Conservation (phyloP, 2,888 invertebrate genomes). For the Apotomis betuletana region DNA sequence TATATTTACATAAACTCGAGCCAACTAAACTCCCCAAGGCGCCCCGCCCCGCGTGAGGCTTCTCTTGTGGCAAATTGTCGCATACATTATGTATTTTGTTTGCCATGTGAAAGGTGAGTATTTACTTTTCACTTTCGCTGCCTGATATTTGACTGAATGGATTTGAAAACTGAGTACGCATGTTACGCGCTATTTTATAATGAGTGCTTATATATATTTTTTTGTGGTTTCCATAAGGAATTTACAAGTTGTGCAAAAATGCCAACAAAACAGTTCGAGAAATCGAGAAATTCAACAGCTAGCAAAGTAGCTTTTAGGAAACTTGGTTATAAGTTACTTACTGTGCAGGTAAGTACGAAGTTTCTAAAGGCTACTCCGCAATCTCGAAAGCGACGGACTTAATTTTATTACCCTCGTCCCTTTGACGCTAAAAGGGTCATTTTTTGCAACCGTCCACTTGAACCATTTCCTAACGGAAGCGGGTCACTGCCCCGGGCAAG, state of each 20-base stretch:
- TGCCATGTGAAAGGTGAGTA: slow-evolving; percentile 16
- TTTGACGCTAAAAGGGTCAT: slow-evolving; percentile 22
- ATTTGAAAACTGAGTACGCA: not conserved
- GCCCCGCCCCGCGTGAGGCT: slow-evolving; percentile 15
- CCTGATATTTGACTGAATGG: not conserved
- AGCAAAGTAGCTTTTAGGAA: not conserved
- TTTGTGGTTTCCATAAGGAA: no score
- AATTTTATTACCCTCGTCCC: slow-evolving; percentile 30
- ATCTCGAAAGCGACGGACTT: slow-evolving; percentile 9
- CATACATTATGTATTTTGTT: slow-evolving; percentile 41
- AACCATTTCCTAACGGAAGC: slow-evolving; percentile 49
- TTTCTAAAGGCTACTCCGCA: slow-evolving; percentile 14
- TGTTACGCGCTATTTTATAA: no score
- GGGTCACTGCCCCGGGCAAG: slow-evolving; percentile 46
- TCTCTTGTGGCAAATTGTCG: slow-evolving; percentile 32
- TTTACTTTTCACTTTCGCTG: slow-evolving; percentile 29
- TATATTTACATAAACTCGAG: slow-evolving; percentile 32
- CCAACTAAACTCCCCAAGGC: slow-evolving; percentile 24
- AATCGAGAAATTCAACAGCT: not conserved
- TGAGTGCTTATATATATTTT: no score
- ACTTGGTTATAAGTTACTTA: no score
- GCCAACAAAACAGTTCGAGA: not conserved
- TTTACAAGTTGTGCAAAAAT: no score
- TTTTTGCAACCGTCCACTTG: slow-evolving; percentile 47
- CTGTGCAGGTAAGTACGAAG: not conserved